Evolutionary conservation across 1,140 invertebrate genomes (phyloP).

Genomic region (Heliconius hewitsoni): DNA sequence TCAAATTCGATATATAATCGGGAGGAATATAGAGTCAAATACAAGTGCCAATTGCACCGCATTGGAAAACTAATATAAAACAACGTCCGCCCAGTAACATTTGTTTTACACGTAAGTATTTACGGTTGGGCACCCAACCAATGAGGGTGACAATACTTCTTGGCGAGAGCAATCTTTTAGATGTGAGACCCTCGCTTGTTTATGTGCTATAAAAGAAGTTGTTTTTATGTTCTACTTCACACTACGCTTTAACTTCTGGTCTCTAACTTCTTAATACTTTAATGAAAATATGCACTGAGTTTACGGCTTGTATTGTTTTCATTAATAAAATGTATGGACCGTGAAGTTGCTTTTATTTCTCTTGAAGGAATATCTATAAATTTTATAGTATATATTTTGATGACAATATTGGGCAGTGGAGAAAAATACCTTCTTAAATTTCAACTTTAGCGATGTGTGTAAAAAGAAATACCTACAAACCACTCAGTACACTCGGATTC

Average conservation of each 20-base stretch:
- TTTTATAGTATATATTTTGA: no score
- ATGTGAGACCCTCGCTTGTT: constrained; percentile 33
- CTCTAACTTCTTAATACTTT: constrained; percentile 12
- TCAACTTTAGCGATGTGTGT: no score
- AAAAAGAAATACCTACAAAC: no score
- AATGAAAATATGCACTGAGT: constrained; percentile 9
- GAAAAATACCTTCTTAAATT: no score
- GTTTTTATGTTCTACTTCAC: constrained; percentile 32
- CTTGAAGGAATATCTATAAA: neutral
- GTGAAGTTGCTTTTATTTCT: neutral
- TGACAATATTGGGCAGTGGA: no score
- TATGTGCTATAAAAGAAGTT: constrained; percentile 37
- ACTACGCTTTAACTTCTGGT: constrained; percentile 3
- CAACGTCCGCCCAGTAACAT: neutral
- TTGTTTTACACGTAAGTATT: constrained; percentile 25
- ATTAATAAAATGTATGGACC: neutral
- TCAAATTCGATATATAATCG: neutral
- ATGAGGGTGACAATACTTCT: constrained; percentile 44
- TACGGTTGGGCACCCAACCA: constrained; percentile 38
- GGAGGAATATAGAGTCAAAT: no score
- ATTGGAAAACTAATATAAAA: neutral
- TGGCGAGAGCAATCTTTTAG: constrained; percentile 37
- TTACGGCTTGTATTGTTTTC: neutral
- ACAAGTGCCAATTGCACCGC: no score
- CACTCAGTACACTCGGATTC: no score